These are phyloP conservation scores for Tetragonula carbonaria DNA, from an alignment of 2,888 invertebrate genomes.

Conservation along the genomic window DNA sequence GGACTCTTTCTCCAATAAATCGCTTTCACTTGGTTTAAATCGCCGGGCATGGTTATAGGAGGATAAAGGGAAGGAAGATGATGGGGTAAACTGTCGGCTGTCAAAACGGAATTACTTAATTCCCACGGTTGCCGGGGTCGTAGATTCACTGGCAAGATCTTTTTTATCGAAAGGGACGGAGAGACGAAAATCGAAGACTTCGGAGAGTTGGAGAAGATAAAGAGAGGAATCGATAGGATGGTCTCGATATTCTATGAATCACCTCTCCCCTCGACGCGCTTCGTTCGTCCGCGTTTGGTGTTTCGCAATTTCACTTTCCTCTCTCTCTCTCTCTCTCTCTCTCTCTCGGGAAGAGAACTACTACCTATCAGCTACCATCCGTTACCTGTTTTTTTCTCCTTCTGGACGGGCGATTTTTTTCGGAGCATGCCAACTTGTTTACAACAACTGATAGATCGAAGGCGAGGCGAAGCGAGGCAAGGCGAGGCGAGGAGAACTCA, in stretches of 20 bases:
- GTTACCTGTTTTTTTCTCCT: neutral
- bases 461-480: neutral
- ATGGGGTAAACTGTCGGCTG: constrained; percentile 37
- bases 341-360: neutral
- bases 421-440: constrained; percentile 63
- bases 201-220: too few relatives aligned
- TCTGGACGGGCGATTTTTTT: too few relatives aligned
- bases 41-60: neutral
- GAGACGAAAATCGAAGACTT: neutral
- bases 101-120: constrained; percentile 49
- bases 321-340: too few relatives aligned
- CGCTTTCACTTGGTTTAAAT: constrained; percentile 46
- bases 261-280: constrained; percentile 27
- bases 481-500: neutral
- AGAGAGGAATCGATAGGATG: neutral
- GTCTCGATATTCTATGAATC: constrained; percentile 41
- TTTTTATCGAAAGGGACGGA: neutral
- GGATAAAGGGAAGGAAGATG: neutral
- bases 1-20: constrained; percentile 34
- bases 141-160: constrained; percentile 56
- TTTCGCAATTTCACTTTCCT: neutral
- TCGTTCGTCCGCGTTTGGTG: constrained; percentile 10
- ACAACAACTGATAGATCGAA: constrained; percentile 62
- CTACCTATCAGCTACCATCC: neutral
- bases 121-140: constrained; percentile 46